A percentile compares a stretch with the other conserved stretches of the same genome.
phyloP scores from a whole-genome alignment of 2,797 vertebrate species.

The Mareca penelope region DNA sequence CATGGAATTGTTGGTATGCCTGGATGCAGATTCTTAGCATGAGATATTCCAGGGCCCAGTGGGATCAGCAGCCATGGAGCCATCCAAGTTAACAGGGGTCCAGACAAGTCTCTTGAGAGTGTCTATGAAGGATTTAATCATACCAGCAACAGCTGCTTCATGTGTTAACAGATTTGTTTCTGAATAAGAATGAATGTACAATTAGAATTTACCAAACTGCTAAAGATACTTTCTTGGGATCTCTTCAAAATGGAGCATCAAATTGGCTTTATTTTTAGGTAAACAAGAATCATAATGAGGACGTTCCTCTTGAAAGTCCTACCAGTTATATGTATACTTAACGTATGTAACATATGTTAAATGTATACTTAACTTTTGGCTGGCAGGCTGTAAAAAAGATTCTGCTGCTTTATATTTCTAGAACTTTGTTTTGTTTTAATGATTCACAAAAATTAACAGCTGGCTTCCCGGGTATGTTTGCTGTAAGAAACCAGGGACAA shows the following conservation, averaged over 20 bases:
- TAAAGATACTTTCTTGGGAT: neutral
- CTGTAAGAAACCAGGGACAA: constrained; percentile 45
- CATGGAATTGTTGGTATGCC: neutral
- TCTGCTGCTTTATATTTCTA: constrained; percentile 5
- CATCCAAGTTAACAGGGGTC: neutral
- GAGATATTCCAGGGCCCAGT: neutral
- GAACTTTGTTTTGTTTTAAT: constrained; percentile 22
- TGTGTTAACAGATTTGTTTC: neutral
- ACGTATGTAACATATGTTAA: neutral
- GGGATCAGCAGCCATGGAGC: neutral
- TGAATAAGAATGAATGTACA: neutral
- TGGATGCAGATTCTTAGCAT: neutral
- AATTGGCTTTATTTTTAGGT: neutral
- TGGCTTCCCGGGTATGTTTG: constrained; percentile 19
- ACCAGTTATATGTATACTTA: neutral
- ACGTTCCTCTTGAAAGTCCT: neutral
- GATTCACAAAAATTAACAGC: neutral
- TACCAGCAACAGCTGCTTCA: neutral
- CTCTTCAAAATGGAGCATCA: neutral
- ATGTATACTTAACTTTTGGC: neutral
- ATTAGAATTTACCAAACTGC: neutral
- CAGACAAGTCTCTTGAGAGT: neutral
- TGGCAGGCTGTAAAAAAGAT: neutral
- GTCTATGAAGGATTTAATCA: neutral
- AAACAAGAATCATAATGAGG: neutral